Evolutionary conservation across 2,888 invertebrate genomes (phyloP).

Genomic region (Sinhomidia bicolor): DNA sequence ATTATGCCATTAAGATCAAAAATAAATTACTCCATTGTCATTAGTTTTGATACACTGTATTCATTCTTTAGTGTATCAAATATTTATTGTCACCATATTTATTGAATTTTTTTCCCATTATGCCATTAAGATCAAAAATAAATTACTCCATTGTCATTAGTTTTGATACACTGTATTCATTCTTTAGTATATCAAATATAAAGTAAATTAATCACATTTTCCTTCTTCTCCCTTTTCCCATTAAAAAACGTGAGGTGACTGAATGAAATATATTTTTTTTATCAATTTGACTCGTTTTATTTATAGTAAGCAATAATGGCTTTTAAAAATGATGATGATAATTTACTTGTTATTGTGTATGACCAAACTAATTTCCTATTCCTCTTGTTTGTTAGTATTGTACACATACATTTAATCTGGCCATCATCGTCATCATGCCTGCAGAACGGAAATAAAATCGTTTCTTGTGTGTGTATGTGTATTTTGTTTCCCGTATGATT

Average conservation of each 20-base stretch:
- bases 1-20: not conserved
- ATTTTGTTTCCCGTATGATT: conserved; percentile 36
- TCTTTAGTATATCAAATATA: not conserved
- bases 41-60: not conserved
- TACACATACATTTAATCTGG: not conserved
- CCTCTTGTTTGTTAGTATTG: not conserved
- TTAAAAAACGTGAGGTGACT: not conserved
- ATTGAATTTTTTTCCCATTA: conserved; percentile 19
- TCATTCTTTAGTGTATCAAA: no score
- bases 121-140: conserved; percentile 34
- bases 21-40: not conserved
- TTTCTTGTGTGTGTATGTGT: no score
- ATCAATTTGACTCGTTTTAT: not conserved
- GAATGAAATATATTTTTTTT: not conserved
- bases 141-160: conserved; percentile 52
- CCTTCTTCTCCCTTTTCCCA: not conserved
- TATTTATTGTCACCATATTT: not conserved
- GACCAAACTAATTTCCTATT: conserved; percentile 5
- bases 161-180: not conserved
- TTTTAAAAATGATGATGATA: not conserved
- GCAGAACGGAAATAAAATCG: conserved; percentile 24
- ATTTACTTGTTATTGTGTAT: not conserved
- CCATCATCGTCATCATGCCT: not conserved
- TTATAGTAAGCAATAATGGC: not conserved
- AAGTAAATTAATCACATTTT: conserved; percentile 28